Percentiles rank a stretch among this genome's conserved stretches.
Conservation (phyloP, 2,888 invertebrate genomes). For the Dicyrtoma fusca region DNA sequence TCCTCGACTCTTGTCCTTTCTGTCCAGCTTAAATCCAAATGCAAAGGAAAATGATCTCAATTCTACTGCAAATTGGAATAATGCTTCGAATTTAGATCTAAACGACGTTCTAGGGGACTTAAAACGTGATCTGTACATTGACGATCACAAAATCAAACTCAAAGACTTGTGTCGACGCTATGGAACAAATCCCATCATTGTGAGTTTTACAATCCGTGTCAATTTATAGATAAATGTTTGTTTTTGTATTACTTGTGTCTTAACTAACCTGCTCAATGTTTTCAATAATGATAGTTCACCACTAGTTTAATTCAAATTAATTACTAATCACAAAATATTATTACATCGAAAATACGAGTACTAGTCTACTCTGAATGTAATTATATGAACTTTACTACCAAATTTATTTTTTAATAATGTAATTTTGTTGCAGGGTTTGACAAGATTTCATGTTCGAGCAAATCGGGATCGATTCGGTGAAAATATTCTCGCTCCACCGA, state of each 20-base stretch:
- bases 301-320: no score
- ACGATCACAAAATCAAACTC: slow-evolving; percentile 64
- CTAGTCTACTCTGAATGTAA: no score
- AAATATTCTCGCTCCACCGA: slow-evolving; percentile 63
- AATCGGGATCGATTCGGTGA: slow-evolving; percentile 60
- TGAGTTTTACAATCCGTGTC: slow-evolving; percentile 55
- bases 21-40: no score
- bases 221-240: background rate
- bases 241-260: background rate
- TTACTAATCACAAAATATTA: no score
- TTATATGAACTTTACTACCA: no score
- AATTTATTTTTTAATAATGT: no score
- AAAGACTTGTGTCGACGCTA: slow-evolving; percentile 63
- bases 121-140: slow-evolving; percentile 65
- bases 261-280: background rate
- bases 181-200: slow-evolving; percentile 61
- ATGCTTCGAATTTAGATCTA: no score
- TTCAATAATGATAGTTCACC: no score
- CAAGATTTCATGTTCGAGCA: slow-evolving; percentile 59
- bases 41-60: no score
- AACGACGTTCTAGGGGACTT: slow-evolving; percentile 61
- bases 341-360: no score
- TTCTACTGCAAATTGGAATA: no score
- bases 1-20: no score
- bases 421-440: slow-evolving; percentile 60